phyloP scores from a whole-genome alignment of 2,888 invertebrate genomes.

The Drosophila diplacantha region DNA sequence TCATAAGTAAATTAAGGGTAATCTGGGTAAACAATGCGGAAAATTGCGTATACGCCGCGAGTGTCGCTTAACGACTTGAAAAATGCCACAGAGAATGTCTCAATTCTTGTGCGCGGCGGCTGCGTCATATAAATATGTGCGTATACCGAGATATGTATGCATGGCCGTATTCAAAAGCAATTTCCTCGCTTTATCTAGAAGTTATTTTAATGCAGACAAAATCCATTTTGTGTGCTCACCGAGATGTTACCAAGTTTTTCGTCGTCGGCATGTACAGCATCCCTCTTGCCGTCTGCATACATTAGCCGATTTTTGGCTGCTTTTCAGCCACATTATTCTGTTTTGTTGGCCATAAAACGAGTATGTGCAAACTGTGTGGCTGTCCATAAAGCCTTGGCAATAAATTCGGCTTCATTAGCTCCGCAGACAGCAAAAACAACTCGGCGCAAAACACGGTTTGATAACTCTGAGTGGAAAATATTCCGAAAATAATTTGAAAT shows the following conservation, averaged over 20 bases:
- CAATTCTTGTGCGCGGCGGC: slow-evolving; percentile 35
- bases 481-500: neutral
- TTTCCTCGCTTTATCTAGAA: slow-evolving; percentile 59
- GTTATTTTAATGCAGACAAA: slow-evolving; percentile 58
- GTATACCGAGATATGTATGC: slow-evolving; percentile 14
- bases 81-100: slow-evolving; percentile 48
- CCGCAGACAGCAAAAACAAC: slow-evolving; percentile 36
- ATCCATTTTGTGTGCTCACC: slow-evolving; percentile 40
- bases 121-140: slow-evolving; percentile 39
- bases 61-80: slow-evolving; percentile 46
- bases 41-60: slow-evolving; percentile 40
- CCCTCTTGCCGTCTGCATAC: slow-evolving; percentile 46
- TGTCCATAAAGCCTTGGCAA: slow-evolving; percentile 59
- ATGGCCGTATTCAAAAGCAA: slow-evolving; percentile 55
- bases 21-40: slow-evolving; percentile 26
- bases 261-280: slow-evolving; percentile 35
- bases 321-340: slow-evolving; percentile 33
- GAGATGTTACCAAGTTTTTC: slow-evolving; percentile 44
- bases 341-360: slow-evolving; percentile 42
- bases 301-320: slow-evolving; percentile 50
- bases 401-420: slow-evolving; percentile 62
- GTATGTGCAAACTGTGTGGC: slow-evolving; percentile 56
- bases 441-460: slow-evolving; percentile 17
- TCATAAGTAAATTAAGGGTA: slow-evolving; percentile 27
- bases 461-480: slow-evolving; percentile 1